A percentile compares a stretch with the other conserved stretches of the same genome.
These are phyloP conservation scores for Tetramorium simillimum DNA, from an alignment of 1,140 invertebrate genomes.

Conservation along the genomic window DNA sequence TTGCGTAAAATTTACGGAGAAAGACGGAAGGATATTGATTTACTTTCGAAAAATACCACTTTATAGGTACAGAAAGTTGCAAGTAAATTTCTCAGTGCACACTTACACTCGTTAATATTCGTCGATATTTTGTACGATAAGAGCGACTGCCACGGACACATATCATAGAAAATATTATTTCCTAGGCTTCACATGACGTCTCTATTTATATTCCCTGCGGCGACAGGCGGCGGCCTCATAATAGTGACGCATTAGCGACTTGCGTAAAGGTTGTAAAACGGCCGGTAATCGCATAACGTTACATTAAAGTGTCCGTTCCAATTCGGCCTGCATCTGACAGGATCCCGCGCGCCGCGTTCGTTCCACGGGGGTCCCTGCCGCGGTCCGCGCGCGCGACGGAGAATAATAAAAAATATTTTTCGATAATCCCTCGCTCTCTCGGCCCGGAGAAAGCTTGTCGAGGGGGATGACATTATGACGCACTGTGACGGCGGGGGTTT, in stretches of 20 bases:
- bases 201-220: conserved; percentile 23
- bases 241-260: conserved; percentile 18
- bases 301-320: conserved; percentile 49
- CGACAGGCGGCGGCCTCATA: not conserved
- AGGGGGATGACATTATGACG: conserved; percentile 19
- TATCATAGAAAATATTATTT: conserved; percentile 12
- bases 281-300: conserved; percentile 9
- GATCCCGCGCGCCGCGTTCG: not conserved
- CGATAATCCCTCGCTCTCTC: conserved; percentile 5
- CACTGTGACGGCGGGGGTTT: not conserved
- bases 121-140: not conserved
- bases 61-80: not conserved
- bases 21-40: not conserved
- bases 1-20: not conserved
- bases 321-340: conserved; percentile 33
- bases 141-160: not conserved
- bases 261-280: conserved; percentile 19
- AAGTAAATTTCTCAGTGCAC: not conserved
- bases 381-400: not conserved
- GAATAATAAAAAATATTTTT: conserved; percentile 55
- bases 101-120: not conserved
- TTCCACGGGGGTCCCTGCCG: not conserved
- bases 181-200: not conserved
- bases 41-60: not conserved
- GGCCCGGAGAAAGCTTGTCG: conserved; percentile 8